A percentile compares a stretch with the other conserved stretches of the same genome.
phyloP scores from a whole-genome alignment of 2,888 invertebrate genomes.

The Stenchaetothrips biformis region DNA sequence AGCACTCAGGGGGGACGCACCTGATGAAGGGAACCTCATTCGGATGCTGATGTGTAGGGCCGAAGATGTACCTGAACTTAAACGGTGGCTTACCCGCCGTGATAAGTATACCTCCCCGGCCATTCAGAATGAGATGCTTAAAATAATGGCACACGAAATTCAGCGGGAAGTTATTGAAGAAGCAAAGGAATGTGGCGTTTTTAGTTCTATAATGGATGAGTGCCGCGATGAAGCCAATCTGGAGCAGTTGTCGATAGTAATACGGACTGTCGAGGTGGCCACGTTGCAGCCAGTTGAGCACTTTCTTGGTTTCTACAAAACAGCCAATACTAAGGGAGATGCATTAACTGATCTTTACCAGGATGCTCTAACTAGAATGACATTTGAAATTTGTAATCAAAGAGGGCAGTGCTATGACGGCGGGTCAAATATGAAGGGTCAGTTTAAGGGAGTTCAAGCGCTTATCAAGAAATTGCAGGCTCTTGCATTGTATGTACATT shows the following conservation, averaged over 20 bases:
- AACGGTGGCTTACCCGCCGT: neutral
- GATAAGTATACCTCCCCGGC: neutral
- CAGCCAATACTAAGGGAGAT: neutral
- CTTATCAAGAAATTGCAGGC: constrained; percentile 30
- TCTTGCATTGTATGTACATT: constrained; percentile 33
- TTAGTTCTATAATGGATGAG: neutral
- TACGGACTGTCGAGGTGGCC: neutral
- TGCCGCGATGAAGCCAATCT: neutral
- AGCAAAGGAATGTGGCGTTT: neutral
- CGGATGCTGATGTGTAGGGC: neutral
- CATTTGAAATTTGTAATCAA: neutral
- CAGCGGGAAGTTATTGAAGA: neutral
- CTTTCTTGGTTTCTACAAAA: neutral
- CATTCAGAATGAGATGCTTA: neutral
- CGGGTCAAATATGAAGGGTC: constrained; percentile 29
- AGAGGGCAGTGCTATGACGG: constrained; percentile 32
- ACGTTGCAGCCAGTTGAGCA: neutral
- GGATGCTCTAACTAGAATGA: neutral
- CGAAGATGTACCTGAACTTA: neutral
- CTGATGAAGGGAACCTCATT: neutral
- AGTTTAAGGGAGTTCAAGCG: constrained; percentile 32
- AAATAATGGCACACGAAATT: neutral
- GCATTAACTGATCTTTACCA: neutral
- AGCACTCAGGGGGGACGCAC: neutral
- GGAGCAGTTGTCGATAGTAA: neutral